Evolutionary conservation across 2,888 invertebrate species (phyloP).

Genomic region (Rutpela maculata): DNA sequence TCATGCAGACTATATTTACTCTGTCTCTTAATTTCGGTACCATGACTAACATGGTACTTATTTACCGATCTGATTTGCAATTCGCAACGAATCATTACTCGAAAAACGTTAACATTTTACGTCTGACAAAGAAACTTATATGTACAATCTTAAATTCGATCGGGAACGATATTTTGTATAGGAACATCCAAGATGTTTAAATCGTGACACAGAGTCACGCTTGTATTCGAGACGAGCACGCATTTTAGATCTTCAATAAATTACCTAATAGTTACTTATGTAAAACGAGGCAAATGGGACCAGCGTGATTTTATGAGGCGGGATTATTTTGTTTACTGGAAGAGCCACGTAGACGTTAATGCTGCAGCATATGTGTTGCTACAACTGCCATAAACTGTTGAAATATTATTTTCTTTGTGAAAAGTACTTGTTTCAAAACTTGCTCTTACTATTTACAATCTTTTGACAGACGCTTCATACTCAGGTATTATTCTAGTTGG

Average conservation of each 20-base stretch:
- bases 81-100: not conserved
- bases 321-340: not conserved
- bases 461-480: too few species aligned
- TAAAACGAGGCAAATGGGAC: not conserved
- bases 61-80: not conserved
- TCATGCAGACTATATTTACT: not conserved
- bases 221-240: conserved; percentile 33
- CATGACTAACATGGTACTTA: not conserved
- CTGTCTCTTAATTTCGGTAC: not conserved
- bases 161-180: conserved; percentile 40
- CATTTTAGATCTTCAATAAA: conserved; percentile 10
- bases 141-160: conserved; percentile 36
- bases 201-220: conserved; percentile 47
- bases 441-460: too few species aligned
- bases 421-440: too few species aligned
- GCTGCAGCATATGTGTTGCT: too few species aligned
- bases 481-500: too few species aligned
- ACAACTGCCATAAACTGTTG: too few species aligned
- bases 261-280: conserved; percentile 4
- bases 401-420: too few species aligned
- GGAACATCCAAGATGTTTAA: conserved; percentile 42
- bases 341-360: not conserved
- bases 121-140: not conserved
- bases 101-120: not conserved
- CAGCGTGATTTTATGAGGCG: not conserved